Base-by-base conservation (phyloP, 2,113 vertebrate genomes). In the Orthonyx spaldingii region DNA sequence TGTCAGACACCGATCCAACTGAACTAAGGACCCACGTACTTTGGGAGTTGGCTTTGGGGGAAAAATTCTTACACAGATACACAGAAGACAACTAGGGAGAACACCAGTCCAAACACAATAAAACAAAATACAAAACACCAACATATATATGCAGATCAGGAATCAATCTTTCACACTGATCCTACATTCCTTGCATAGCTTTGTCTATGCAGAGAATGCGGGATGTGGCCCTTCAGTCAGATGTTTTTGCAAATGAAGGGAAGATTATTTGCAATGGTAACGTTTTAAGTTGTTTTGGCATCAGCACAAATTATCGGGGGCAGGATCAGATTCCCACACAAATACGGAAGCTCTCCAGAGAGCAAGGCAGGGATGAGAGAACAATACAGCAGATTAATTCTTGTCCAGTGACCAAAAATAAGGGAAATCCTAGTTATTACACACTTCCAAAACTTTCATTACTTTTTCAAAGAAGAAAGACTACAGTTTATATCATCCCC, bases 371-470 rank as follows among this genome's bases (percentile, higher is more conserved):
- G 88, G 83, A 85, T 95, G 85, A 93, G 65, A 97, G 71, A 95
- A 90, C 42, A 96, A 96, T 97, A 97, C 94, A 97, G 94, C 93
- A 96, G 93, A 96, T 90, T 90, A 94, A 86, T 90, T 97, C 83
- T 96, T 87, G 88, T 96, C 91, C 96, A 96, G 94, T 96, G 87
- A 96, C 83, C 85, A 96, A 94, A 97, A 95, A 78, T 60, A 96
- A 96, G 95, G 94, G 91, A 91, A 94, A 95, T 84, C 46, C 66
- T 93, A 85, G 68, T 90, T 89, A 94, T 84, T 81, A 91, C 69
- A 90, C 42, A 90, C 61, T 66, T 94, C 49, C 84, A 94, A 92
- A 94, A 82, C 81, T 76, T 87, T 14, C 70, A 72, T 87, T 89
- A 84, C 28, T 53, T 94, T 96, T 84, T 84, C 94, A 92, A 95